These are phyloP conservation scores for Desoria tigrina DNA, from an alignment of 2,888 invertebrate species.

Conservation along the genomic window DNA sequence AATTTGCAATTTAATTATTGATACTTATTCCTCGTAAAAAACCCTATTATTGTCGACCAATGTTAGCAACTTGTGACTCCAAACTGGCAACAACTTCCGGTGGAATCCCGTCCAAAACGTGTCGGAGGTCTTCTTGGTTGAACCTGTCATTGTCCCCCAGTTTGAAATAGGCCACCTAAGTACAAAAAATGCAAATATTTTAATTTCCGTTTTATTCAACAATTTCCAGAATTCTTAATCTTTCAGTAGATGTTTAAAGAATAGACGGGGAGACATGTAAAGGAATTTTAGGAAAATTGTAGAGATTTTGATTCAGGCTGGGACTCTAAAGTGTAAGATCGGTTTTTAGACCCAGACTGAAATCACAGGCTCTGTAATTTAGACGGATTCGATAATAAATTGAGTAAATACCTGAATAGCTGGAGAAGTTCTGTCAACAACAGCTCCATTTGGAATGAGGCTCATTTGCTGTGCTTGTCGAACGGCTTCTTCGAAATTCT, in stretches of 20 bases:
- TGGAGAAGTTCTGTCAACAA: constrained; percentile 39
- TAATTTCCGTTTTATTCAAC: background rate
- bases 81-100: constrained; percentile 41
- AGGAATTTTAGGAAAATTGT: no score
- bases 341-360: no score
- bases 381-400: background rate
- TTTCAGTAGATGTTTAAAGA: no score
- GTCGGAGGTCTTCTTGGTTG: constrained; percentile 34
- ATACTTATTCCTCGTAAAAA: background rate
- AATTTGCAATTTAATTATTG: no score
- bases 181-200: background rate
- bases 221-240: background rate
- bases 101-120: constrained; percentile 41
- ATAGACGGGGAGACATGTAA: no score
- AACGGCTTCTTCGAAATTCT: constrained; percentile 41
- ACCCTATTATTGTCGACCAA: no score
- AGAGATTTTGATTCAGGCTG: no score
- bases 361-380: no score
- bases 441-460: constrained; percentile 38
- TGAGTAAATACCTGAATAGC: constrained; percentile 36
- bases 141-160: constrained; percentile 35
- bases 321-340: no score
- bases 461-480: constrained; percentile 44
- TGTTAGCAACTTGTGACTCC: constrained; percentile 39
- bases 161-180: constrained; percentile 33